Evolutionary conservation across 2,113 vertebrate species (phyloP).

Genomic region (Scartelaos histophorus): DNA sequence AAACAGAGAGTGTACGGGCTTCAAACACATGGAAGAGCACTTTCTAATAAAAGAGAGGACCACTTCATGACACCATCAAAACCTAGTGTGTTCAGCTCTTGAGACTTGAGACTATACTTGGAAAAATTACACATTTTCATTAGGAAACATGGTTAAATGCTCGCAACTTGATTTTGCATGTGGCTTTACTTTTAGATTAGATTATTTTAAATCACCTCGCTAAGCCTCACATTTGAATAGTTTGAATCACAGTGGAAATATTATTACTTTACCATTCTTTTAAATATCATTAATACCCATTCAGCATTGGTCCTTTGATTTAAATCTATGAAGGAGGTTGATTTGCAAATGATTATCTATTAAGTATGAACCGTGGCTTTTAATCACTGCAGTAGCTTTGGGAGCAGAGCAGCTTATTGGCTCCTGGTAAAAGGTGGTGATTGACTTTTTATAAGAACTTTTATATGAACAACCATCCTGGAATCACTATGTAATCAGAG

Average conservation of each 20-base stretch:
- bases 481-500: conserved; percentile 1
- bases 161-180: no score
- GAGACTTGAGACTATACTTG: no score
- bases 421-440: not conserved
- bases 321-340: not conserved
- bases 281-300: not conserved
- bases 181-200: no score
- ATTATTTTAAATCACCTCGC: no score
- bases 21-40: no score
- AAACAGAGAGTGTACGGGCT: no score
- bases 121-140: no score
- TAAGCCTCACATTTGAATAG: not conserved
- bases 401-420: not conserved
- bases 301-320: not conserved
- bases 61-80: no score
- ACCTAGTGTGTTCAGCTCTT: no score
- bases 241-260: not conserved
- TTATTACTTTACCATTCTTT: not conserved
- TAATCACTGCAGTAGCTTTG: conserved; percentile 1
- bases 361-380: not conserved
- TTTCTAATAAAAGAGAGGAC: no score
- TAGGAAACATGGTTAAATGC: no score
- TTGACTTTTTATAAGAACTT: not conserved
- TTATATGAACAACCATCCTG: not conserved
- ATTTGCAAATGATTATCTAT: conserved; percentile 1